phyloP scores from a whole-genome alignment of 2,113 vertebrate species.

The Oncorhynchus mykiss region DNA sequence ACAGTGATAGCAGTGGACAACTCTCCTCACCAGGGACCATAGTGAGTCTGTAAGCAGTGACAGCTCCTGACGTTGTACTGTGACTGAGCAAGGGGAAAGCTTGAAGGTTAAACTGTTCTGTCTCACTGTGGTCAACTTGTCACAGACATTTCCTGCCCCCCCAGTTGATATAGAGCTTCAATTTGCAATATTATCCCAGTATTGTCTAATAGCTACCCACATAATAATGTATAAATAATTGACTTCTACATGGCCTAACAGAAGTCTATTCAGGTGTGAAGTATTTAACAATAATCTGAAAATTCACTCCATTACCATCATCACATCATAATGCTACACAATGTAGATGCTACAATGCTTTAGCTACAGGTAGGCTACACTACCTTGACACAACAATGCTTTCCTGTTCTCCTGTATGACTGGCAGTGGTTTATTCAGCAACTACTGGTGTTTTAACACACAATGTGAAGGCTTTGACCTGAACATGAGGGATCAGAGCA shows the following conservation, averaged over 20 bases:
- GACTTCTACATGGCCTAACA: not conserved
- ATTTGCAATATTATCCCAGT: not conserved
- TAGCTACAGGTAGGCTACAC: not conserved
- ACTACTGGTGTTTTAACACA: conserved; percentile 22
- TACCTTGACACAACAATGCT: not conserved
- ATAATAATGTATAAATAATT: not conserved
- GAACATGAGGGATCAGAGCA: conserved; percentile 41
- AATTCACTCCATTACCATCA: not conserved
- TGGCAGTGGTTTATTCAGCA: conserved; percentile 19
- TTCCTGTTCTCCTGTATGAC: conserved; percentile 26
- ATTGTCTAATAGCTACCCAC: conserved; percentile 3
- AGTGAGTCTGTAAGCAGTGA: conserved; percentile 23
- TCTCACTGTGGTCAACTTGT: conserved; percentile 25
- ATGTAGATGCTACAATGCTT: not conserved
- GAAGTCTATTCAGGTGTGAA: not conserved
- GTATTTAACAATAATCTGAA: not conserved
- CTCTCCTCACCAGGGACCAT: conserved; percentile 30
- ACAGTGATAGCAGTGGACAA: conserved; percentile 27
- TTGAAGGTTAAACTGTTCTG: conserved; percentile 1
- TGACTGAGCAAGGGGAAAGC: not conserved
- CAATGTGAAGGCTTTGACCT: conserved; percentile 22
- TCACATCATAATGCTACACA: not conserved
- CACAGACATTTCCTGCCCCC: conserved; percentile 11
- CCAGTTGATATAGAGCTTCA: conserved; percentile 25
- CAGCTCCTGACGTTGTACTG: not conserved